Evolutionary conservation across 2,113 vertebrate genomes (phyloP).

Genomic region (Trochalopteron elliotii): DNA sequence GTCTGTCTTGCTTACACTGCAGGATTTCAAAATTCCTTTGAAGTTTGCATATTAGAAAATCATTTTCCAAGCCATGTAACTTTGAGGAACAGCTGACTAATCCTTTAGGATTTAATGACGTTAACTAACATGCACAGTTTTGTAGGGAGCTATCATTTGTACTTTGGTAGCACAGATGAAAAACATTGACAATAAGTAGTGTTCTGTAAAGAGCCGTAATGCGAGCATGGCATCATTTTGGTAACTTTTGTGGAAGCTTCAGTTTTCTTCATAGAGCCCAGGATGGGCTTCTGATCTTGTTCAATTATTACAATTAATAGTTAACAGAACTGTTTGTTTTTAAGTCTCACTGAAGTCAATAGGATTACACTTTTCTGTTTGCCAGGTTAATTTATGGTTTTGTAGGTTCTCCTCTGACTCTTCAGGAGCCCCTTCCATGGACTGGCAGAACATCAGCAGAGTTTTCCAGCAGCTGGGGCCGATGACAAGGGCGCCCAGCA

Average conservation of each 20-base stretch:
- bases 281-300: neutral
- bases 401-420: neutral
- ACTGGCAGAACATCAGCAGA: neutral
- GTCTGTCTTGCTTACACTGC: slow-evolving; percentile 41
- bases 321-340: neutral
- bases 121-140: slow-evolving; percentile 33
- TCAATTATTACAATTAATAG: neutral
- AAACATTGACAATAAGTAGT: neutral
- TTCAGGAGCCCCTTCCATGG: neutral
- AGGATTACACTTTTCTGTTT: neutral
- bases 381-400: neutral
- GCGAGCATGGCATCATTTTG: neutral
- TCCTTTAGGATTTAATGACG: slow-evolving; percentile 66
- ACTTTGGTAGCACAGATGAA: slow-evolving; percentile 11
- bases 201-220: neutral
- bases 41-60: slow-evolving; percentile 72
- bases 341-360: neutral
- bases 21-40: slow-evolving; percentile 71
- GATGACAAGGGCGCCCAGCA: neutral
- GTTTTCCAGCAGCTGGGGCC: neutral
- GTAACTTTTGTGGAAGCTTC: neutral
- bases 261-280: neutral
- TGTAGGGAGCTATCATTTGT: neutral
- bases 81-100: slow-evolving; percentile 58
- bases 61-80: slow-evolving; percentile 55